A percentile compares a stretch with the other conserved stretches of the same genome.
phyloP scores from a whole-genome alignment of 2,797 vertebrate genomes.

The Pangasius macronema region DNA sequence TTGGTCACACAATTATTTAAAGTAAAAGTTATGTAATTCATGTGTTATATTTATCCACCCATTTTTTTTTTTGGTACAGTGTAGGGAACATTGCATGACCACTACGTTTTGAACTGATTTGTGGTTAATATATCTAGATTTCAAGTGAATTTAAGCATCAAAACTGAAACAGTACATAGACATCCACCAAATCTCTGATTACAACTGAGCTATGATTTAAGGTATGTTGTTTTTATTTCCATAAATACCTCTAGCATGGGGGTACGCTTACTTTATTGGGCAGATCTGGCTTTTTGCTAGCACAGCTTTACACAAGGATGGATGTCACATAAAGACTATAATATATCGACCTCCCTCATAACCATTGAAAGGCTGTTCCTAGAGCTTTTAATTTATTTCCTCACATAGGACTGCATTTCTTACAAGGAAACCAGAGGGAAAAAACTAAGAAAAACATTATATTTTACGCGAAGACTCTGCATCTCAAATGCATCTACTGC shows the following conservation, averaged over 20 bases:
- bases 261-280: conserved; percentile 71
- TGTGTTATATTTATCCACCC: no score
- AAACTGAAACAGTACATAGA: not conserved
- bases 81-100: no score
- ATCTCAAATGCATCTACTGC: not conserved
- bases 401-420: conserved; percentile 64
- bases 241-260: conserved; percentile 72
- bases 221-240: conserved; percentile 74
- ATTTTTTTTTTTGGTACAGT: no score
- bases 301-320: conserved; percentile 64
- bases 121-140: not conserved
- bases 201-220: conserved; percentile 73
- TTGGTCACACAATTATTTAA: no score
- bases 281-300: conserved; percentile 64
- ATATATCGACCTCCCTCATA: conserved; percentile 68
- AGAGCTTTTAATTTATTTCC: conserved; percentile 70
- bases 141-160: not conserved
- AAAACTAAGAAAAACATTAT: not conserved
- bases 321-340: conserved; percentile 77
- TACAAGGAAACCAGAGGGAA: conserved; percentile 42
- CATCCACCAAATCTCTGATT: conserved; percentile 14
- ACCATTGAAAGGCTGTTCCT: conserved; percentile 62
- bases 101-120: not conserved
- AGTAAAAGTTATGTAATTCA: no score
- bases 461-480: not conserved